Conservation (phyloP, 2,113 vertebrate genomes). For the Onychostoma macrolepis region DNA sequence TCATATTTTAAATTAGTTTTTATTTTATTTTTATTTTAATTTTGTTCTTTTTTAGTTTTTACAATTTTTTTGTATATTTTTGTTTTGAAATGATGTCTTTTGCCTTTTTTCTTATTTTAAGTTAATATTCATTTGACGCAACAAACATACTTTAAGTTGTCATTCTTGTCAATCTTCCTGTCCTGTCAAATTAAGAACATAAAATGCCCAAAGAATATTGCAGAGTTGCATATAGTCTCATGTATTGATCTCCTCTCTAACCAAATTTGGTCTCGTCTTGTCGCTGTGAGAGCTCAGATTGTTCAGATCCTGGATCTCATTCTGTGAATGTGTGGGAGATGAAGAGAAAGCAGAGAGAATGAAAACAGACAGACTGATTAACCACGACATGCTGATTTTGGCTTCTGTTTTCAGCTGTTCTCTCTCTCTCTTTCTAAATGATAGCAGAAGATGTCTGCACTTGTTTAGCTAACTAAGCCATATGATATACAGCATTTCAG, state of each 20-base stretch:
- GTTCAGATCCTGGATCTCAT: background rate
- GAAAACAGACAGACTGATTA: slow-evolving; percentile 24
- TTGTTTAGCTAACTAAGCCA: slow-evolving; percentile 39
- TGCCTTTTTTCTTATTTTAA: background rate
- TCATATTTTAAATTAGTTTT: background rate
- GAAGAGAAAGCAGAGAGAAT: slow-evolving; percentile 6
- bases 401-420: slow-evolving; percentile 27
- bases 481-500: slow-evolving; percentile 40
- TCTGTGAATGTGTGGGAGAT: background rate
- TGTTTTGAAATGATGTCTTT: no score
- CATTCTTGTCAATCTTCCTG: background rate
- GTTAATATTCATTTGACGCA: background rate
- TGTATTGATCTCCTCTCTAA: background rate
- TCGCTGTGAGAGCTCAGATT: background rate
- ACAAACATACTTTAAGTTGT: no score
- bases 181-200: background rate
- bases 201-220: background rate
- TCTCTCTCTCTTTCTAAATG: slow-evolving; percentile 20
- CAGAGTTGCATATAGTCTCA: background rate
- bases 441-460: slow-evolving; percentile 32
- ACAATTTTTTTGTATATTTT: background rate
- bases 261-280: background rate
- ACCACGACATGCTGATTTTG: slow-evolving; percentile 42
- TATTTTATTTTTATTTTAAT: background rate
- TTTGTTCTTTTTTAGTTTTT: no score